Conservation (phyloP, 2,797 vertebrate genomes). For the Alosa sapidissima region DNA sequence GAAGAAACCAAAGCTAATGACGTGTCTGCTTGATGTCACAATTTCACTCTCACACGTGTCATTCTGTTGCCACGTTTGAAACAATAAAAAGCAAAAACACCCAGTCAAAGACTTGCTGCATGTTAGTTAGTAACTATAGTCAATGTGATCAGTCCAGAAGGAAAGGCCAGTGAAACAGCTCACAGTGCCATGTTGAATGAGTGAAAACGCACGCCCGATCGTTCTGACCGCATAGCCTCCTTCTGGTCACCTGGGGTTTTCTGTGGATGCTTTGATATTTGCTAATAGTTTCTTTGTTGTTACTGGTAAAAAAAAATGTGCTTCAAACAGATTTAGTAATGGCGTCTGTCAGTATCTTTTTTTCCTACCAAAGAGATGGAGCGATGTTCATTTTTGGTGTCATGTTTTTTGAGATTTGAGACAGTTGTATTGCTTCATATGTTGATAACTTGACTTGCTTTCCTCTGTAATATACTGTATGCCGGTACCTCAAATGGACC, state of each 20-base stretch:
- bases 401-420: conserved; percentile 60
- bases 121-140: neutral
- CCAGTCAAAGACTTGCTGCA: neutral
- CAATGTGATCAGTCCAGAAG: neutral
- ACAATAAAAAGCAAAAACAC: neutral
- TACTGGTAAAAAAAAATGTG: conserved; percentile 59
- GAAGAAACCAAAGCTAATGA: conserved; percentile 78
- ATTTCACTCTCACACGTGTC: neutral
- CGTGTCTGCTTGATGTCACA: conserved; percentile 56
- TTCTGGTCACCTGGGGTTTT: neutral
- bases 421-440: conserved; percentile 65
- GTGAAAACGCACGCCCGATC: neutral
- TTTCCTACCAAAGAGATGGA: conserved; percentile 92
- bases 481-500: conserved; percentile 87
- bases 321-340: conserved; percentile 75
- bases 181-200: conserved; percentile 3
- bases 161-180: neutral
- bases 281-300: conserved; percentile 44
- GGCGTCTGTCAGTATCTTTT: conserved; percentile 73
- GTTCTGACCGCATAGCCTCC: neutral
- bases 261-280: conserved; percentile 63
- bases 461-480: conserved; percentile 67
- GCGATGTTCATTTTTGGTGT: conserved; percentile 69
- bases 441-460: conserved; percentile 63
- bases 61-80: neutral